Evolutionary conservation across 2,113 vertebrate species (phyloP), one percentile per base, ranked within the genome.

Genomic region (Alligator mississippiensis): DNA sequence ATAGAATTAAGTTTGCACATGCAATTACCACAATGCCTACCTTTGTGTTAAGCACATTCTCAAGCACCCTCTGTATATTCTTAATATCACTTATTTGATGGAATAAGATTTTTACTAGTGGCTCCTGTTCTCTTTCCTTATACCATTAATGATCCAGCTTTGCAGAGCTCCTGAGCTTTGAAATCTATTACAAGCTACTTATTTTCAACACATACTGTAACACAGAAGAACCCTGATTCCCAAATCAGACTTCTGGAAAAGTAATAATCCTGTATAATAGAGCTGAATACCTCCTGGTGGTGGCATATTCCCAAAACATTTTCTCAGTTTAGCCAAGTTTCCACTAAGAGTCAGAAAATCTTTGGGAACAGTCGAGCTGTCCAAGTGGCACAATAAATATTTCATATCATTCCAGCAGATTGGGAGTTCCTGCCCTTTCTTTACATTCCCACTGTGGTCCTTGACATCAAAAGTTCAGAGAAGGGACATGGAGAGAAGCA

Each of bases 231-330:
- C 34, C 72, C 92, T 87, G 82, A 38, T 89, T 95, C 76, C 77
- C 60, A 94, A 88, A 77, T 88, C 80, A 90, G 94, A 85, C 92
- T 96, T 96, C 96, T 97, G 97, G 95, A 96, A 97, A 96, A 97
- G 93, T 93, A 95, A 96, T 97, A 96, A 97, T 97, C 93, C 96
- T 95, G 85, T 59, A 79, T 95, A 97, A 96, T 93, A 91, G 89
- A 93, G 91, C 92, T 92, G 96, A 96, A 96, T 97, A 91, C 95
- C 93, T 94, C 82, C 88, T 95, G 90, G 92, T 95, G 74, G 76
- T 87, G 95, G 66, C 28, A 75, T 84, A 94, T 92, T 95, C 93
- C 87, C 27, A 0, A 93, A 94, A 85, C 21, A 85, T 90, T 93
- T 95, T 78, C 63, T 79, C 64, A 21, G 72, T 85, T 89, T 85